These are phyloP conservation scores for Cliona cf. orientalis DNA, from an alignment of 37 sponge, comb jelly and placozoan species.

Conservation along the genomic window DNA sequence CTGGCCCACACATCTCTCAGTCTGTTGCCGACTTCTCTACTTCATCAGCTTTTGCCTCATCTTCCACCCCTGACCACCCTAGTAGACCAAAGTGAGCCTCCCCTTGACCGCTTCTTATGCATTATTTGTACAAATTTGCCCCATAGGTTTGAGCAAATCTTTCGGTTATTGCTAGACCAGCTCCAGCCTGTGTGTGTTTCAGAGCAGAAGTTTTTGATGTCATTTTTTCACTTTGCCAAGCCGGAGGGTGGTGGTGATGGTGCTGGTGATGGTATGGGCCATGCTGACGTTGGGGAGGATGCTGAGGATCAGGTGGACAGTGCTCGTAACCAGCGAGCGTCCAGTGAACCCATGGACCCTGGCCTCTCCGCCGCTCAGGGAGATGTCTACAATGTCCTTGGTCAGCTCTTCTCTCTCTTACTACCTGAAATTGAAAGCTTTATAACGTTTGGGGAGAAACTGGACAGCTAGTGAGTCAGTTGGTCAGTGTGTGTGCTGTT, in stretches of 20 bases:
- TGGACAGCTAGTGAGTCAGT: slow-evolving; percentile 80
- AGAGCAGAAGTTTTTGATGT: slow-evolving; percentile 75
- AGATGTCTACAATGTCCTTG: too few relatives aligned
- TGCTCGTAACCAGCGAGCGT: neutral
- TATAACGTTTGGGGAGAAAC: slow-evolving; percentile 76
- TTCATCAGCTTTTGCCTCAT: neutral
- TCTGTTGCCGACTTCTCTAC: slow-evolving; percentile 18
- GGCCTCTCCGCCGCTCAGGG: slow-evolving; percentile 19
- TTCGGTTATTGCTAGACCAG: slow-evolving; percentile 61
- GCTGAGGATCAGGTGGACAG: neutral
- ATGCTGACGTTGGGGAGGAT: neutral
- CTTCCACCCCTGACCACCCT: slow-evolving; percentile 7
- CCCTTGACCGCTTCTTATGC: neutral
- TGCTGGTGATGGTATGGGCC: neutral
- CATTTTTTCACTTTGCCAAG: slow-evolving; percentile 80
- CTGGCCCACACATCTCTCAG: slow-evolving; percentile 9
- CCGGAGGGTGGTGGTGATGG: slow-evolving; percentile 10
- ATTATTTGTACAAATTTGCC: neutral
- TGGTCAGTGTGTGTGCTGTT: neutral
- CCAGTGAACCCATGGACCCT: too few relatives aligned
- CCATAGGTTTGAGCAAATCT: slow-evolving; percentile 63
- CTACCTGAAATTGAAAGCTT: slow-evolving; percentile 79
- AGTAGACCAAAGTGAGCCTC: slow-evolving; percentile 6
- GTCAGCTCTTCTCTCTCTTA: slow-evolving; percentile 61
- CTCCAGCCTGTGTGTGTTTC: slow-evolving; percentile 73